These are phyloP conservation scores for Mycetomoellerius zeteki DNA, from an alignment of 1,140 invertebrate genomes.

Conservation along the genomic window DNA sequence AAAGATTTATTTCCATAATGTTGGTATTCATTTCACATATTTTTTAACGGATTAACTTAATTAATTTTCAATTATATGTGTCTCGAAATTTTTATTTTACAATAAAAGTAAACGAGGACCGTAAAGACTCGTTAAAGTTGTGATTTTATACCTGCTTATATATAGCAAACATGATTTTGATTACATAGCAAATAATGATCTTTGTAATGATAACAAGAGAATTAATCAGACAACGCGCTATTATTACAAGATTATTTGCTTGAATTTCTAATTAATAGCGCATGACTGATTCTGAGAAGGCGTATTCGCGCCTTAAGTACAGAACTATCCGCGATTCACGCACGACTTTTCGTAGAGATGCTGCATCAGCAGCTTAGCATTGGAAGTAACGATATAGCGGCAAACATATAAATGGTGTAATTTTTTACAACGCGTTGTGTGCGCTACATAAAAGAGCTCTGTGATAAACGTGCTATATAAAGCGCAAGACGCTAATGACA, in stretches of 20 bases:
- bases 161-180: conserved; percentile 3
- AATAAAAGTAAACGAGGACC: background rate
- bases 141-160: conserved; percentile 54
- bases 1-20: background rate
- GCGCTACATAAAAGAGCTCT: conserved; percentile 28
- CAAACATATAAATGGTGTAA: background rate
- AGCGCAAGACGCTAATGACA: conserved; percentile 36
- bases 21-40: background rate
- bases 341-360: conserved; percentile 21
- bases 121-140: conserved; percentile 21
- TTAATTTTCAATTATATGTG: conserved; percentile 5
- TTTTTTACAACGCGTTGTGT: conserved; percentile 4
- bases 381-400: background rate
- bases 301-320: background rate
- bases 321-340: background rate
- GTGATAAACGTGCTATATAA: conserved; percentile 39
- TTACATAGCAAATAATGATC: conserved; percentile 38
- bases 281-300: conserved; percentile 44
- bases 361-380: conserved; percentile 2
- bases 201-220: conserved; percentile 37
- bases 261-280: conserved; percentile 44
- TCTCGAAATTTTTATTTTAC: background rate
- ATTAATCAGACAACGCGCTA: conserved; percentile 19
- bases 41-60: background rate
- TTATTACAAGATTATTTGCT: no score